Evolutionary conservation across 1,140 invertebrate species (phyloP).

Genomic region (Mylabris phalerata): DNA sequence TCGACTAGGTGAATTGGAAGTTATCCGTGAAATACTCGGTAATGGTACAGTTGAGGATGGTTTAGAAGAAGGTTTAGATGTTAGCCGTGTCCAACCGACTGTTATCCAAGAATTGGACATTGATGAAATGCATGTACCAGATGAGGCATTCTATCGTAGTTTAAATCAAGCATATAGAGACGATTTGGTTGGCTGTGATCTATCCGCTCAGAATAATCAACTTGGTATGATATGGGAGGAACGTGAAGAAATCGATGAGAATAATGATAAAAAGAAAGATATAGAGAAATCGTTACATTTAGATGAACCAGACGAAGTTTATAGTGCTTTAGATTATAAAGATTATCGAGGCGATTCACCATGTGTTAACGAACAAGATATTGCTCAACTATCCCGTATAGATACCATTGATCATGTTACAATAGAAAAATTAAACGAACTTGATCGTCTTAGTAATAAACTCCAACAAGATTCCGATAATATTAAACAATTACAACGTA

Average conservation of each 20-base stretch:
- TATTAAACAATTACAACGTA: slow-evolving; percentile 65
- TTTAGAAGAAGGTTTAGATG: slow-evolving; percentile 54
- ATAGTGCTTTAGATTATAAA: slow-evolving; percentile 71
- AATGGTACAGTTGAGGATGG: slow-evolving; percentile 55
- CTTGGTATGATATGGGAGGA: slow-evolving; percentile 79
- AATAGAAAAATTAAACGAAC: slow-evolving; percentile 68
- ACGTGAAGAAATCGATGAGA: slow-evolving; percentile 46
- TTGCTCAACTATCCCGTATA: slow-evolving; percentile 65
- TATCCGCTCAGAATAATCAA: slow-evolving; percentile 55
- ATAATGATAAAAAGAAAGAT: slow-evolving; percentile 26
- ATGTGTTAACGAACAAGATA: slow-evolving; percentile 68
- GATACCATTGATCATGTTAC: slow-evolving; percentile 69
- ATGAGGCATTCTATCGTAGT: slow-evolving; percentile 83
- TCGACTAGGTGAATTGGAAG: slow-evolving; percentile 47
- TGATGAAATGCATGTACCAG: slow-evolving; percentile 54
- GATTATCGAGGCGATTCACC: slow-evolving; percentile 67
- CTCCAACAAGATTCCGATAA: slow-evolving; percentile 72
- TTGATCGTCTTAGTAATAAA: slow-evolving; percentile 67
- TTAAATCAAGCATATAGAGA: slow-evolving; percentile 81
- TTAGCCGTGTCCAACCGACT: slow-evolving; percentile 37
- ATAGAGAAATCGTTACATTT: slow-evolving; percentile 27
- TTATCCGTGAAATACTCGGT: slow-evolving; percentile 53
- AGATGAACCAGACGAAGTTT: slow-evolving; percentile 58
- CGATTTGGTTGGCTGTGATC: slow-evolving; percentile 60
- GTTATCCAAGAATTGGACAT: slow-evolving; percentile 46